These are phyloP conservation scores for Leptinotarsa haldemani DNA, from an alignment of 2,888 invertebrate species.

Conservation along the genomic window DNA sequence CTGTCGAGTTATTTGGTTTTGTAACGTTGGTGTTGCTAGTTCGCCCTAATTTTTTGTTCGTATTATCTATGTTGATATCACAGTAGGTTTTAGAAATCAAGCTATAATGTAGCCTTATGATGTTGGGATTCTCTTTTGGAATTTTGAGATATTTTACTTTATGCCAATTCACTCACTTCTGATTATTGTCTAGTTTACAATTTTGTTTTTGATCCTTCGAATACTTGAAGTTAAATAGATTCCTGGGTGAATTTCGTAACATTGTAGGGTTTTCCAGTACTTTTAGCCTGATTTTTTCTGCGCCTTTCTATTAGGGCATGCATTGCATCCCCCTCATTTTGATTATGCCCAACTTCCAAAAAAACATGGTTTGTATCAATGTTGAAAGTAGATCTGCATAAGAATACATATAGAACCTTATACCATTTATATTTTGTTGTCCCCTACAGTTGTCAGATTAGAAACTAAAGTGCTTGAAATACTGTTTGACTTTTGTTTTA, in stretches of 20 bases:
- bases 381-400: neutral
- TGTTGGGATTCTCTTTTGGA: neutral
- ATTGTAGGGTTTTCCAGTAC: neutral
- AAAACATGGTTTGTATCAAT: neutral
- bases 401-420: neutral
- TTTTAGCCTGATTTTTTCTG: conserved; percentile 8
- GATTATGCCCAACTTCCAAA: neutral
- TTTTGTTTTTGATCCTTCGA: too few relatives aligned
- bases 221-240: neutral
- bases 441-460: neutral
- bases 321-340: conserved; percentile 10
- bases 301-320: conserved; percentile 13
- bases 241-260: neutral
- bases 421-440: conserved; percentile 10
- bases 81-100: neutral
- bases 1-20: neutral
- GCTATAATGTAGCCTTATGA: neutral
- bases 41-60: neutral
- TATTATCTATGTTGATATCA: neutral
- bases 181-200: neutral
- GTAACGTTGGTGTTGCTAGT: neutral
- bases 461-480: neutral
- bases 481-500: neutral
- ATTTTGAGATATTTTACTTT: neutral
- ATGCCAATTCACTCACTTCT: neutral